Base-by-base conservation (phyloP, 2,797 vertebrate species). In the Pogonophryne albipinna region DNA sequence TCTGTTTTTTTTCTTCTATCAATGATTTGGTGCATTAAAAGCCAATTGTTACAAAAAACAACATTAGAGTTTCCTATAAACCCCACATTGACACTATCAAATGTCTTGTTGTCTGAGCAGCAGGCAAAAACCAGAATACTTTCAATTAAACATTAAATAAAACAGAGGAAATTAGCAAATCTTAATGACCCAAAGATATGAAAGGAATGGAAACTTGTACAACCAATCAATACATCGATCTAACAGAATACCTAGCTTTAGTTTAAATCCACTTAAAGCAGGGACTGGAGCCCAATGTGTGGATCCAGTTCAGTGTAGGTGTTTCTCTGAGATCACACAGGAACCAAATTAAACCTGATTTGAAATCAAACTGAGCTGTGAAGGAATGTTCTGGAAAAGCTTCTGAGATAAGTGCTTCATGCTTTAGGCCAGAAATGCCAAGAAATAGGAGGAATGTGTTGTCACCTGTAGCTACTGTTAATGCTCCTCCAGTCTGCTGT, bases 371-470 rank as follows among this genome's bases (percentile, higher is more conserved):
- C 45, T 1, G 27, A 70, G 49, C n/a, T 4, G 38, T n/a, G 17
- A n/a, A 65, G 57, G 61, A 76, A 74, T 64, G 57, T 55, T 47
- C 64, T 66, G 19, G 66, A 71, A 50, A 70, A 14, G 3, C 10
- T 4, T 38, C 47, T 76, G 46, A 86, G 58, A 76, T 73, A 49
- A 71, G 49, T 17, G 23, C 73, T 81, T 76, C 6, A 68, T 73
- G 59, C 82, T 83, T 34, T 27, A 79, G 80, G 74, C 49, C 53
- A 64, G 53, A 80, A 78, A 81, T 65, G 64, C 55, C 7, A 42
- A 71, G 69, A 79, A 74, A 71, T 73, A 71, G 44, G 68, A 83
- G 80, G 83, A 85, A 84, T 83, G 73, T 60, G 78, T 51, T 49
- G 56, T 74, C 64, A 77, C 76, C 64, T 74, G 70, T 19, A 53